Evolutionary conservation across 1,140 invertebrate species (phyloP), one percentile per base, ranked within the genome.

Genomic region (Bombus waltoni): DNA sequence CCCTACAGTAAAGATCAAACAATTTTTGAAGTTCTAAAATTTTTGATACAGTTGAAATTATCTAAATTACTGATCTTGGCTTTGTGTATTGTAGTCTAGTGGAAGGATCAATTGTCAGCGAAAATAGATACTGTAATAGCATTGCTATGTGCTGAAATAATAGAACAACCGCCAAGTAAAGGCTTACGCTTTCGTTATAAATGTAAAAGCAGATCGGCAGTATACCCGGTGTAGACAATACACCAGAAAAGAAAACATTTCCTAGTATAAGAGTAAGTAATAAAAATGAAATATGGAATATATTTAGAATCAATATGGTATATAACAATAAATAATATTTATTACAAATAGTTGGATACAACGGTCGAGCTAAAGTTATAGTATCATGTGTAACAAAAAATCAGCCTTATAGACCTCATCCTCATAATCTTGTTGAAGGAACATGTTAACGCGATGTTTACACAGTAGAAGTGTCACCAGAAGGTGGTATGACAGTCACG

Each of bases 331-430:
- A 53, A 44, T 68, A 62, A 47, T 75, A 13, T 40, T 75, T 35
- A 59, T 38, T 78, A 35, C 96, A 99, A 97, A 97, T 99, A 88
- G 95, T 96, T 71, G 97, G 97, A 53, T 98, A 98, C 94, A 96
- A 96, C 88, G 98, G 98, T 47, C 96, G 96, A 81, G 98, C 97
- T 18, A 97, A 98, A 57, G 97, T 99, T 13, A 97, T 99, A 22
- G 98, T 99, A 2, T 99, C 98, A 0, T 99, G 98, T 95, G 98
- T 99, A 25, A 99, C 98, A 28, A 98, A 98, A 94, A 98, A 99
- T 91, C 94, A 96, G 42, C 98, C 98, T 0, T 98, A 98, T 93
- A 96, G 97, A 92, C 97, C 98, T 28, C 99, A 99, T 96, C 99
- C 99, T 0, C 99, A 99, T 95, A 99, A 99, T 95, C 96, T 99